Conservation (phyloP, 2,113 vertebrate species). For the Halichoerus grypus region DNA sequence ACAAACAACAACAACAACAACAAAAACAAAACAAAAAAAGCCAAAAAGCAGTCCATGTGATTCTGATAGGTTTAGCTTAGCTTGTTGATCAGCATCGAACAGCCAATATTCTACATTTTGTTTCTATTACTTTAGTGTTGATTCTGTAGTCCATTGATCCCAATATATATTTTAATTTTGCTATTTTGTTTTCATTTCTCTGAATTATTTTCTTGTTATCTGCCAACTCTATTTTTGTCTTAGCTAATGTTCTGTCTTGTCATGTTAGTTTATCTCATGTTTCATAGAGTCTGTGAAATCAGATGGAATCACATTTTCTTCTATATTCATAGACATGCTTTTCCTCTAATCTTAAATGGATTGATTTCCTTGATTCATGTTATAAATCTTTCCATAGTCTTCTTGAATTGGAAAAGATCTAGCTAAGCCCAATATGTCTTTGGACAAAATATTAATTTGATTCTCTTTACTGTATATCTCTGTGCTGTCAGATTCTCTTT, state of each 20-base stretch:
- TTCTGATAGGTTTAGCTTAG: background rate
- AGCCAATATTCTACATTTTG: background rate
- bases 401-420: slow-evolving; percentile 43
- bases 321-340: background rate
- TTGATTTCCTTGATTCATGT: background rate
- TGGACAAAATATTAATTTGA: background rate
- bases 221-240: slow-evolving; percentile 13
- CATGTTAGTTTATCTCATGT: background rate
- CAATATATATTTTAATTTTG: slow-evolving; percentile 17
- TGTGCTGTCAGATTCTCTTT: background rate
- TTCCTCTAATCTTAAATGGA: background rate
- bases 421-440: background rate
- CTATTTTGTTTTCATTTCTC: slow-evolving; percentile 37
- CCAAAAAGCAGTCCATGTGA: background rate
- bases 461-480: background rate
- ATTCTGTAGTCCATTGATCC: background rate
- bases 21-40: background rate
- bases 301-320: background rate
- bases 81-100: background rate
- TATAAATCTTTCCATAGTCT: slow-evolving; percentile 8
- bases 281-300: background rate
- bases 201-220: slow-evolving; percentile 31
- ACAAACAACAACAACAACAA: background rate
- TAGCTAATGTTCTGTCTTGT: background rate
- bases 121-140: background rate